Conservation (phyloP, 2,113 vertebrate species). For the Halichoerus grypus region DNA sequence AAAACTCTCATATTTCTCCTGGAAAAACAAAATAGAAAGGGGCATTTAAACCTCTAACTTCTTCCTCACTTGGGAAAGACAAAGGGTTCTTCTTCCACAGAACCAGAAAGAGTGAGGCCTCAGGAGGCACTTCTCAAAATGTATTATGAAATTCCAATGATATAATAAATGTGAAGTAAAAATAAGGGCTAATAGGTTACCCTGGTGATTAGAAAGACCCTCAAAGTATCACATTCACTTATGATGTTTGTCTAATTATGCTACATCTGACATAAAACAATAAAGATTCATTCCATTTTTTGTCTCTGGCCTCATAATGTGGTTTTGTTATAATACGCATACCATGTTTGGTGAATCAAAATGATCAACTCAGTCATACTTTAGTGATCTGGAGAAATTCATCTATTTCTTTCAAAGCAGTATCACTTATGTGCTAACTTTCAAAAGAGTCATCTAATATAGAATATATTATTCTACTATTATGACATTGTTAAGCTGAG, state of each 20-base stretch:
- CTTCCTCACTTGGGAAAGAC: background rate
- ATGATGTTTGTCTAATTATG: background rate
- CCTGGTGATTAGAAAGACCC: background rate
- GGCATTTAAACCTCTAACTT: background rate
- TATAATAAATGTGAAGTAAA: background rate
- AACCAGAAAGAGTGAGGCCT: background rate
- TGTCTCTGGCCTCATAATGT: background rate
- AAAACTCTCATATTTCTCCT: constrained; percentile 25
- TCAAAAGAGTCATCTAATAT: constrained; percentile 17
- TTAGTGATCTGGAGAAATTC: background rate
- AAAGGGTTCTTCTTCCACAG: background rate
- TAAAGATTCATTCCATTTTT: background rate
- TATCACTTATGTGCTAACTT: constrained; percentile 42
- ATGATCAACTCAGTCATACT: background rate
- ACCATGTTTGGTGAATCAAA: background rate
- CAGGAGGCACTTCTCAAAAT: background rate
- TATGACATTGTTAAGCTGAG: background rate
- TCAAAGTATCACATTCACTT: background rate
- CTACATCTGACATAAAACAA: background rate
- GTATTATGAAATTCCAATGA: background rate
- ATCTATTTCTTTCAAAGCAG: constrained; percentile 8
- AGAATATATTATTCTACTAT: background rate
- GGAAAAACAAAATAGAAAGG: background rate
- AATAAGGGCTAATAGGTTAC: background rate
- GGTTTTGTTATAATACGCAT: constrained; percentile 4